Percentiles rank a stretch among this genome's conserved stretches.
These are phyloP conservation scores for Pogonocherus hispidulus DNA, from an alignment of 2,888 invertebrate genomes.

Conservation along the genomic window DNA sequence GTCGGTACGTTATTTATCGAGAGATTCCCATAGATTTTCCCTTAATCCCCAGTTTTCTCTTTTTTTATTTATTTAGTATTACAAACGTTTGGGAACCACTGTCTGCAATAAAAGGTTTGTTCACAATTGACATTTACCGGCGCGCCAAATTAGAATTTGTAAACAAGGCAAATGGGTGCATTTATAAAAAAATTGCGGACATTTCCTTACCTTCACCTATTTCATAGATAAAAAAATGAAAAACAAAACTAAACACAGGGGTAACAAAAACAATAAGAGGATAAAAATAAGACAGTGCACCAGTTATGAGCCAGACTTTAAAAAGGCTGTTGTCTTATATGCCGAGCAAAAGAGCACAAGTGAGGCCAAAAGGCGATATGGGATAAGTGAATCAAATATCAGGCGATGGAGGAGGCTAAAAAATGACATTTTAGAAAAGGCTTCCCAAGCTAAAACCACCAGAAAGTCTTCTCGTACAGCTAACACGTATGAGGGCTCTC, in stretches of 20 bases:
- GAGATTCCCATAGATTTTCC: neutral
- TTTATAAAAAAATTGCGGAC: slow-evolving; percentile 20
- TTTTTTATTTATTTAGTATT: slow-evolving; percentile 31
- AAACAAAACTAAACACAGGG: slow-evolving; percentile 26
- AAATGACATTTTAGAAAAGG: slow-evolving; percentile 47
- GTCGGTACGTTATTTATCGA: slow-evolving; percentile 48
- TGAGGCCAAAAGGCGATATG: slow-evolving; percentile 59
- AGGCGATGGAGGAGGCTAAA: slow-evolving; percentile 61
- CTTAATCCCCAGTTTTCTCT: slow-evolving; percentile 31
- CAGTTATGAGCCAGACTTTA: slow-evolving; percentile 59
- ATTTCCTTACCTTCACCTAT: slow-evolving; percentile 10
- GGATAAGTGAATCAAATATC: slow-evolving; percentile 62
- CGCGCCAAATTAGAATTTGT: slow-evolving; percentile 40
- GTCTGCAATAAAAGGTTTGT: slow-evolving; percentile 44
- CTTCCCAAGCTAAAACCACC: slow-evolving; percentile 29
- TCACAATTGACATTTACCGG: slow-evolving; percentile 36
- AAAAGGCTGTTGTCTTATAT: slow-evolving; percentile 60
- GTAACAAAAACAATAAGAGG: slow-evolving; percentile 27
- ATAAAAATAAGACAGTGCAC: slow-evolving; percentile 35
- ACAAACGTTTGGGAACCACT: slow-evolving; percentile 36
- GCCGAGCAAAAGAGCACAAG: slow-evolving; percentile 61
- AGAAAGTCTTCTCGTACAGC: slow-evolving; percentile 34
- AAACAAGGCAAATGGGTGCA: slow-evolving; percentile 37
- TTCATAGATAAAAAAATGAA: slow-evolving; percentile 25
- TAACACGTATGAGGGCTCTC: slow-evolving; percentile 5